Conservation (phyloP, 1,140 invertebrate genomes). For the Orussus abietinus region DNA sequence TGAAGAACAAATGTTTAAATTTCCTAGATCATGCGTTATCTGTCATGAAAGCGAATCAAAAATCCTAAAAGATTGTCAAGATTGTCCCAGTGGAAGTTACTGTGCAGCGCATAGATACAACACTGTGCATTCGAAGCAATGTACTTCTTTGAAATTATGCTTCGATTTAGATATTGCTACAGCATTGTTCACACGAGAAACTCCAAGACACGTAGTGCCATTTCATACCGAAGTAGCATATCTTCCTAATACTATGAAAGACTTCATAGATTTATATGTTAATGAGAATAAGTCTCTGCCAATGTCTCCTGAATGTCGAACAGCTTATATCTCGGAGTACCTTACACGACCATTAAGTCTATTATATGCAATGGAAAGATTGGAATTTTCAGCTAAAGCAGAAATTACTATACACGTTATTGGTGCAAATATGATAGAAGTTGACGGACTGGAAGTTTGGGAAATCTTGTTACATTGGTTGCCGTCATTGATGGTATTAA, state of each 20-base stretch:
- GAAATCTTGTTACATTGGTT: constrained; percentile 38
- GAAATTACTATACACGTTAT: constrained; percentile 34
- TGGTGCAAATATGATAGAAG: constrained; percentile 33
- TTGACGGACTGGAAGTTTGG: constrained; percentile 29
- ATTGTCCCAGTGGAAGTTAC: constrained; percentile 31
- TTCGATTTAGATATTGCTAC: constrained; percentile 26
- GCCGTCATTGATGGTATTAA: constrained; percentile 17
- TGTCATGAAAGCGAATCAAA: constrained; percentile 27
- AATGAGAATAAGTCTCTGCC: constrained; percentile 15
- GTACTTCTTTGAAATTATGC: constrained; percentile 21
- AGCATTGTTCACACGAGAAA: constrained; percentile 15
- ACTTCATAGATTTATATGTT: constrained; percentile 32
- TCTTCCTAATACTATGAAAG: constrained; percentile 26
- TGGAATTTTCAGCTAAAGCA: constrained; percentile 16
- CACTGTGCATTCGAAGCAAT: constrained; percentile 22
- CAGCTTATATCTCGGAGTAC: constrained; percentile 25
- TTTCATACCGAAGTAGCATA: constrained; percentile 18
- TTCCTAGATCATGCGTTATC: constrained; percentile 27
- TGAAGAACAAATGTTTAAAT: constrained; percentile 39
- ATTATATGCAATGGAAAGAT: constrained; percentile 29
- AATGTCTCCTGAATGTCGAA: constrained; percentile 19
- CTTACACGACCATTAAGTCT: constrained; percentile 36
- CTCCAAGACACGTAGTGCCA: constrained; percentile 21
- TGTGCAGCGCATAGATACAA: constrained; percentile 26
- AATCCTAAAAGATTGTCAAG: constrained; percentile 25